Base-by-base conservation (phyloP, 2,113 vertebrate species). In the Condylura cristata region DNA sequence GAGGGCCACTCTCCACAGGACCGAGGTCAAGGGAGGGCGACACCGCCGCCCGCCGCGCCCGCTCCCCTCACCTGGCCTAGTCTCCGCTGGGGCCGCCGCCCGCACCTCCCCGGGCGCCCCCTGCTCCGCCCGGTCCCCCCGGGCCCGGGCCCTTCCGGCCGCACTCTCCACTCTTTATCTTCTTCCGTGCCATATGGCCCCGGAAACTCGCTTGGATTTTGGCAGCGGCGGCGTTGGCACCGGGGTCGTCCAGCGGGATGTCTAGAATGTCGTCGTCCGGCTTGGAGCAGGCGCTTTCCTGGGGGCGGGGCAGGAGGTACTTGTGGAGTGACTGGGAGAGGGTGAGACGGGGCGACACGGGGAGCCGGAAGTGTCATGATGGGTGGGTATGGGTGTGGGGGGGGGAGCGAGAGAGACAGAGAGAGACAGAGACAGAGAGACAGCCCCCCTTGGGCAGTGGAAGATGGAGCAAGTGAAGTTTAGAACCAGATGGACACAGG, bases 131-230 rank as follows among this genome's bases (percentile, higher is more conserved):
- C 92, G 99, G 98, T 96, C 99, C 99, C 97, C 99, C 99, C 48
- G 98, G 96, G 4, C 99, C 98, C 96, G 99, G 99, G 97, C 99
- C 98, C 97, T 98, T 98, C 72, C 98, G 97, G 7, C 98, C 98
- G 16, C 98, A 97, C 94, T 99, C 98, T 0, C 98, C 98, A 79
- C 99, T 99, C 98, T 99, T 99, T 98, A 99, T 99, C 99, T 99
- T 99, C 99, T 99, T 99, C 94, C 99, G 98, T 93, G 99, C 99
- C 99, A 99, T 99, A 97, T 99, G 99, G 94, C 99, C 99, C 24
- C 99, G 99, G 98, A 99, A 99, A 95, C 99, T 99, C 1, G 99
- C 99, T 98, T 99, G 99, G 98, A 99, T 99, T 98, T 99, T 99
- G 98, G 99, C 99, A 0, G 99, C 99, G 0, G 99, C 99, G 24